Evolutionary conservation across 2,888 invertebrate genomes (phyloP).

Genomic region (Cyrtodaria siliqua): DNA sequence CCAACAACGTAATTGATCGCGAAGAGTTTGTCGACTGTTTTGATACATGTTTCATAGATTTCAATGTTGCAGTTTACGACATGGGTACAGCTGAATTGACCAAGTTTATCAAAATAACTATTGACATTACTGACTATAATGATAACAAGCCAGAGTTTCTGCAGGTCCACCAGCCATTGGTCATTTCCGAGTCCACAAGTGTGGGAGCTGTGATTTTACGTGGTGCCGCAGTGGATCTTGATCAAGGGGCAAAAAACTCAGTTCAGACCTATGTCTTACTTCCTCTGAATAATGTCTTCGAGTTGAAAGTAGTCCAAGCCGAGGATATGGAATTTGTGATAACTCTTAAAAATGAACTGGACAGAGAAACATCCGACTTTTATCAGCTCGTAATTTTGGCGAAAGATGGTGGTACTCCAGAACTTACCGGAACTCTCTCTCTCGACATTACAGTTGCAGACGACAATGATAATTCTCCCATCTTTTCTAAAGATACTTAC

Average conservation of each 20-base stretch:
- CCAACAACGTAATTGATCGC: constrained; percentile 70
- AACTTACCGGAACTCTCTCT: constrained; percentile 63
- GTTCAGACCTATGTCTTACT: constrained; percentile 69
- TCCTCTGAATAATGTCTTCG: constrained; percentile 66
- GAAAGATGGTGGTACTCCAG: constrained; percentile 70
- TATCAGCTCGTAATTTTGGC: constrained; percentile 74
- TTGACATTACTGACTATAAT: constrained; percentile 75
- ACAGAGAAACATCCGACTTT: constrained; percentile 71
- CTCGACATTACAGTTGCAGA: constrained; percentile 67
- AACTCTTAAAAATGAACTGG: constrained; percentile 69
- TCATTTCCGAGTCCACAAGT: constrained; percentile 68
- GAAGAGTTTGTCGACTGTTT: constrained; percentile 69
- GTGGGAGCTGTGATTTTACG: constrained; percentile 61
- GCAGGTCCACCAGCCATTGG: constrained; percentile 37
- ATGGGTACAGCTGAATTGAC: constrained; percentile 51
- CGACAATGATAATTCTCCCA: constrained; percentile 72
- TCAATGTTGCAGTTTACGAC: constrained; percentile 72
- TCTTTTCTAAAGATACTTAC: constrained; percentile 59
- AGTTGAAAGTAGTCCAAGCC: constrained; percentile 56
- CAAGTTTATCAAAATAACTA: constrained; percentile 66
- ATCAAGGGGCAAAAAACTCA: constrained; percentile 69
- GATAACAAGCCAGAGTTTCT: constrained; percentile 76
- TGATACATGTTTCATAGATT: constrained; percentile 65
- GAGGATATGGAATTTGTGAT: constrained; percentile 73
- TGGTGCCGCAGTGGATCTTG: constrained; percentile 71